A percentile compares a stretch with the other conserved stretches of the same genome.
These are phyloP conservation scores for Dendronephthya gigantea DNA, from an alignment of 64 coral and sea anemone species.

Conservation along the genomic window DNA sequence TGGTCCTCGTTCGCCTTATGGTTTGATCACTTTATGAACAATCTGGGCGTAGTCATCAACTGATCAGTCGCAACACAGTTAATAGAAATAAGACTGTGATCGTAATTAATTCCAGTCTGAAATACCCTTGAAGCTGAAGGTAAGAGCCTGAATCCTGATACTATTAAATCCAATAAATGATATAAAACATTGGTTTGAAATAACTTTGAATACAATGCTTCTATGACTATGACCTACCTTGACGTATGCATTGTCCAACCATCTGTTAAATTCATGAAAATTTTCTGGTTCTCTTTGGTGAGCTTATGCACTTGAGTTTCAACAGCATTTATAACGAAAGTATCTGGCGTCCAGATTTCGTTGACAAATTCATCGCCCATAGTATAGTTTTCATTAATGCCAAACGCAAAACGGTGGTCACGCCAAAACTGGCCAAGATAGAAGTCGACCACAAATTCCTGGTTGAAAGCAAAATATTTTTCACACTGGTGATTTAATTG, in stretches of 20 bases:
- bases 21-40: too few relatives aligned
- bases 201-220: too few relatives aligned
- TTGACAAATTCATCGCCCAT: conserved; percentile 69
- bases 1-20: too few relatives aligned
- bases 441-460: conserved; percentile 70
- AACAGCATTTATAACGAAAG: conserved; percentile 82
- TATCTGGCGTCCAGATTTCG: conserved; percentile 86
- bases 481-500: background rate
- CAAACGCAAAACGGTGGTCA: conserved; percentile 71
- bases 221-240: too few relatives aligned
- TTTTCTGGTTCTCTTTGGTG: conserved; percentile 67
- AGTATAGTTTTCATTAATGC: conserved; percentile 49
- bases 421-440: conserved; percentile 96
- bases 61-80: too few relatives aligned
- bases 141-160: too few relatives aligned
- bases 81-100: too few relatives aligned
- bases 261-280: conserved; percentile 56
- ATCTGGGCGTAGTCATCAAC: too few relatives aligned
- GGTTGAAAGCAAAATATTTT: background rate
- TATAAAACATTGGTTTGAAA: too few relatives aligned
- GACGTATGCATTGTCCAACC: conserved; percentile 73
- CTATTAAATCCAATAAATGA: too few relatives aligned
- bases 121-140: too few relatives aligned
- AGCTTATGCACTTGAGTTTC: conserved; percentile 78
- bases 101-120: too few relatives aligned